These are phyloP conservation scores for Bicyclus anynana DNA, from an alignment of 1,140 invertebrate genomes.

Conservation along the genomic window DNA sequence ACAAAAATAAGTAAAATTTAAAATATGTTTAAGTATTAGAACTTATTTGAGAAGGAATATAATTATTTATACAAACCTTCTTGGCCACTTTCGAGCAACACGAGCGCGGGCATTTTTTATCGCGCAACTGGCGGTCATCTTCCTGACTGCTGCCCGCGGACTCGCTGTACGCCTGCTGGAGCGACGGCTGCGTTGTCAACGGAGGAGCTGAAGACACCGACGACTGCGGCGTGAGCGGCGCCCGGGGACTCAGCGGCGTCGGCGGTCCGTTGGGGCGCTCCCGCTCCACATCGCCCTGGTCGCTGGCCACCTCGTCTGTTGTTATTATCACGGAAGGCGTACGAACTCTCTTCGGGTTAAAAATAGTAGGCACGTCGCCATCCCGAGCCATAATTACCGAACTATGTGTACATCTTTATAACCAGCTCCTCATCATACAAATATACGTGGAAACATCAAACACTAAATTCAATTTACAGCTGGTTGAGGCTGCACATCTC, in stretches of 20 bases:
- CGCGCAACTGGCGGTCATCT: conserved; percentile 64
- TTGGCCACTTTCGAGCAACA: conserved; percentile 85
- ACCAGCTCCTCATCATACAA: conserved; percentile 19
- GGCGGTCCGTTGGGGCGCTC: conserved; percentile 62
- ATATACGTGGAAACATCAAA: conserved; percentile 17
- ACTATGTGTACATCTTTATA: conserved; percentile 31
- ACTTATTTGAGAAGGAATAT: too few species aligned
- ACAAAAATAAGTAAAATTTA: too few species aligned
- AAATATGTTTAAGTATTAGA: too few species aligned
- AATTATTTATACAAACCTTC: conserved; percentile 64
- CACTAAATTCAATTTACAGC: conserved; percentile 35
- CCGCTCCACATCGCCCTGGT: conserved; percentile 50
- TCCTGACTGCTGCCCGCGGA: conserved; percentile 78
- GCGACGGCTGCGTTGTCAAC: conserved; percentile 58
- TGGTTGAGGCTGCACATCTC: conserved; percentile 7
- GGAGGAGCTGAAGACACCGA: conserved; percentile 63
- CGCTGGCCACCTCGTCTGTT: conserved; percentile 76
- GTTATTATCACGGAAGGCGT: conserved; percentile 85
- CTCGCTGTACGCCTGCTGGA: conserved; percentile 68
- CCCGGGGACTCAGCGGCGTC: conserved; percentile 61
- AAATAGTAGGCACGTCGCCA: conserved; percentile 85
- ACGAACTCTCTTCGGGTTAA: conserved; percentile 84
- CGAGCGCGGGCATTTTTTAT: conserved; percentile 79
- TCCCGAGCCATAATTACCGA: conserved; percentile 72
- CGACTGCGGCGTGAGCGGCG: conserved; percentile 62